Conservation (phyloP, 2,113 vertebrate genomes). For the Rhodinocichla rosea region DNA sequence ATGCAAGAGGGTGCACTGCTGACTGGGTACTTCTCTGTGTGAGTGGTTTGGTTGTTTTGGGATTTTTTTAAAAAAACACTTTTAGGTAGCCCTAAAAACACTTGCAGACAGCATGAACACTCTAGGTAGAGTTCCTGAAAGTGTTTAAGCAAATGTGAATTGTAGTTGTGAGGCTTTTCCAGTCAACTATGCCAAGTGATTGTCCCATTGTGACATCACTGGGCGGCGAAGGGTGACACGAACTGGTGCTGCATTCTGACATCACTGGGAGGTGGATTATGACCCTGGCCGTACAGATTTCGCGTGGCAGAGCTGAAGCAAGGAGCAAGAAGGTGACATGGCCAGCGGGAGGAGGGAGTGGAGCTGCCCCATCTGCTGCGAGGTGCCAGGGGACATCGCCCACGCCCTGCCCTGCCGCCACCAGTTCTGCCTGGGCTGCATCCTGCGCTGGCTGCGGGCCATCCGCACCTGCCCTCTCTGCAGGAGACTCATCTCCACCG, state of each 20-base stretch:
- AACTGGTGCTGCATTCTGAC: background rate
- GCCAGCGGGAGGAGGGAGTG: background rate
- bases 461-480: background rate
- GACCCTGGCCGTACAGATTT: background rate
- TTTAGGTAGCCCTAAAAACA: background rate
- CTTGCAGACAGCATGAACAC: background rate
- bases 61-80: background rate
- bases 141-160: background rate
- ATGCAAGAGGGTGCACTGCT: background rate
- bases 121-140: background rate
- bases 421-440: background rate
- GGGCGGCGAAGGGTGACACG: rapidly evolving
- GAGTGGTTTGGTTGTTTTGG: background rate
- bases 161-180: background rate
- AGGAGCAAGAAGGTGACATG: background rate
- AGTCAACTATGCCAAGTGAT: background rate
- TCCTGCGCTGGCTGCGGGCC: background rate
- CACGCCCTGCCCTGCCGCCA: background rate
- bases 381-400: rapidly evolving
- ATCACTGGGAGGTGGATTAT: background rate
- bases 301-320: background rate
- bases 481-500: rapidly evolving
- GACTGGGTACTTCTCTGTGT: rapidly evolving
- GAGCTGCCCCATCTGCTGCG: background rate
- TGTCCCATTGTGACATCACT: background rate